These are phyloP conservation scores for Trinorchestia longiramus DNA, from an alignment of 1,140 invertebrate genomes.

Conservation along the genomic window DNA sequence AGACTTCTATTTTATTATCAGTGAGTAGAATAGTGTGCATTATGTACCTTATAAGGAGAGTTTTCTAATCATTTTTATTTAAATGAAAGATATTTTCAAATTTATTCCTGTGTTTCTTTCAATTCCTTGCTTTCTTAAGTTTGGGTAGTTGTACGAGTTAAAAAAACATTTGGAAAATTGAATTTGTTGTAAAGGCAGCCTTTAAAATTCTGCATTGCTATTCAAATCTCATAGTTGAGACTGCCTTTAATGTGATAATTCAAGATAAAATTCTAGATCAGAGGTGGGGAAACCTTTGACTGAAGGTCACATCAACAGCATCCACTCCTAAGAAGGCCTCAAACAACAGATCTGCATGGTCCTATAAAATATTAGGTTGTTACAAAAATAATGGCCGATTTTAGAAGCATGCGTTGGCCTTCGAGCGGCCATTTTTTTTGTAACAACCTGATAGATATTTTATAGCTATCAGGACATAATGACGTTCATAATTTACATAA, in stretches of 20 bases:
- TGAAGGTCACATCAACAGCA: no score
- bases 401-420: no score
- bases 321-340: no score
- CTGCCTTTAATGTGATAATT: neutral
- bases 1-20: slow-evolving; percentile 42
- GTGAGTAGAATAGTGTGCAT: slow-evolving; percentile 11
- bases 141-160: neutral
- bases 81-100: slow-evolving; percentile 35
- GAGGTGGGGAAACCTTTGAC: no score
- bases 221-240: neutral
- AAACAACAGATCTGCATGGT: no score
- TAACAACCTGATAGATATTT: no score
- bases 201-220: neutral
- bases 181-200: neutral
- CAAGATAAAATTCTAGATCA: no score
- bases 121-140: neutral
- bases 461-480: no score
- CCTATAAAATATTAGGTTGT: no score
- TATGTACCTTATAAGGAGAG: slow-evolving; percentile 41
- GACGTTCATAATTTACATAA: no score
- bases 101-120: neutral
- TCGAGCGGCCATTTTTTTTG: no score
- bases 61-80: slow-evolving; percentile 53
- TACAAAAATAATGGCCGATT: no score
- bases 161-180: neutral